Evolutionary conservation across 2,888 invertebrate species (phyloP).

Genomic region (Ptycholaimellus sp.): DNA sequence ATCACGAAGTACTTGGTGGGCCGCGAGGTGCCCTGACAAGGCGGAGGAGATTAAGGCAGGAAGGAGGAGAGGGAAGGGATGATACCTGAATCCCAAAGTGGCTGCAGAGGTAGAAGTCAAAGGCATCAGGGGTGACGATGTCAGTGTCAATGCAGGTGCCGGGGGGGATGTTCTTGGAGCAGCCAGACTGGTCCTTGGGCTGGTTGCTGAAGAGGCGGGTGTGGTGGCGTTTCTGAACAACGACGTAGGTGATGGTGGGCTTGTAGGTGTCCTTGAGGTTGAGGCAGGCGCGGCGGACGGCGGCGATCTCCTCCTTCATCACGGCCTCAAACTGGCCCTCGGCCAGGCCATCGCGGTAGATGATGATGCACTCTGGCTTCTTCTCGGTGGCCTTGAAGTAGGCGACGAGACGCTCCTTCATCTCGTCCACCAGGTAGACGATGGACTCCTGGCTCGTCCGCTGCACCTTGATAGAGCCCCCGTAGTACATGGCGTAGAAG

Average conservation of each 20-base stretch:
- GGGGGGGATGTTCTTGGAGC: slow-evolving; percentile 1
- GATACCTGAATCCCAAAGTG: slow-evolving; percentile 10
- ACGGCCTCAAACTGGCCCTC: slow-evolving; percentile 13
- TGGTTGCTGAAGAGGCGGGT: slow-evolving; percentile 11
- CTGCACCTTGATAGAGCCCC: slow-evolving; percentile 47
- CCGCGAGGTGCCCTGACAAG: slow-evolving; percentile 19
- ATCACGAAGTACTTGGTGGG: slow-evolving; percentile 56
- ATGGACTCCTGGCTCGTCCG: slow-evolving; percentile 23
- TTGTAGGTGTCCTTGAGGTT: slow-evolving; percentile 4
- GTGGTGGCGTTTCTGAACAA: slow-evolving; percentile 18
- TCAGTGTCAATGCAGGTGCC: slow-evolving; percentile 14
- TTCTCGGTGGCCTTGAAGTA: no score
- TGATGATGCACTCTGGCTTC: slow-evolving; percentile 12
- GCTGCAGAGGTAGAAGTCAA: slow-evolving; percentile 17
- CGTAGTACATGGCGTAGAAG: slow-evolving; percentile 14
- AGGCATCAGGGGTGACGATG: slow-evolving; percentile 10
- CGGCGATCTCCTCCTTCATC: slow-evolving; percentile 10
- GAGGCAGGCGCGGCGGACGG: slow-evolving; percentile 9
- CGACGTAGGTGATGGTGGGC: slow-evolving; percentile 15
- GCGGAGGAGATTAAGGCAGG: no score
- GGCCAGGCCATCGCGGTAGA: slow-evolving; percentile 16
- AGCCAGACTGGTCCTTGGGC: slow-evolving; percentile 3
- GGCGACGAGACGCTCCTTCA: no score
- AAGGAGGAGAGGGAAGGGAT: neutral
- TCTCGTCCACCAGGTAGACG: slow-evolving; percentile 2